Evolutionary conservation across 1,140 invertebrate species (phyloP).

Genomic region (Trichonephila clavata): DNA sequence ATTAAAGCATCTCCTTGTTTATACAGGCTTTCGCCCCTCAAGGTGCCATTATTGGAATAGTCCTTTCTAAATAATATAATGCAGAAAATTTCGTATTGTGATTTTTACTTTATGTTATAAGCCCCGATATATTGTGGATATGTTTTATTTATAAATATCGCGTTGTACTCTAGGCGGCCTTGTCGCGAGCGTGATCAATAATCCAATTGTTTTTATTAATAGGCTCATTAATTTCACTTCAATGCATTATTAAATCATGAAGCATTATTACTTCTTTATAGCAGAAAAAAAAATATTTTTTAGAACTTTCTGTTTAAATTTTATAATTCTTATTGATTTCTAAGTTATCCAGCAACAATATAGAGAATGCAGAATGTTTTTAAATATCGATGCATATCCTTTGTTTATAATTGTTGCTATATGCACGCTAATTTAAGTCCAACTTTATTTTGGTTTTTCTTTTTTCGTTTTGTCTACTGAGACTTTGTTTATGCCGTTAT

Average conservation of each 20-base stretch:
- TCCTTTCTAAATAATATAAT: slow-evolving; percentile 40
- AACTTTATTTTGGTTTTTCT: no score
- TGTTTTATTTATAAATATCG: no score
- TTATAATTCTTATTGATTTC: not conserved
- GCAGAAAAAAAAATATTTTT: not conserved
- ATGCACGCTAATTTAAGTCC: no score
- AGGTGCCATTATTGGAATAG: slow-evolving; percentile 56
- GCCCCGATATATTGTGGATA: no score
- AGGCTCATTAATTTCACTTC: not conserved
- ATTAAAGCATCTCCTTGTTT: slow-evolving; percentile 33
- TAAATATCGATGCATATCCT: no score
- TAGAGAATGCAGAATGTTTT: no score
- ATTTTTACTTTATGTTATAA: not conserved
- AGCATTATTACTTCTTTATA: not conserved
- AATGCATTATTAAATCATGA: not conserved
- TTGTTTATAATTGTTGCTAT: no score
- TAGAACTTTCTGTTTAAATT: not conserved
- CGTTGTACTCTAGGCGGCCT: no score
- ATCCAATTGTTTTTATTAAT: not conserved
- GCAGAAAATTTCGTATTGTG: not conserved
- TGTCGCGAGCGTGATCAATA: not conserved
- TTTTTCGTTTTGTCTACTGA: no score
- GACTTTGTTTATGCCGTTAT: no score
- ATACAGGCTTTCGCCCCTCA: slow-evolving; percentile 20
- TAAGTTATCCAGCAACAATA: no score